These are phyloP conservation scores for Eudorcas thomsonii DNA, from an alignment of 2,113 vertebrate species.

Conservation along the genomic window DNA sequence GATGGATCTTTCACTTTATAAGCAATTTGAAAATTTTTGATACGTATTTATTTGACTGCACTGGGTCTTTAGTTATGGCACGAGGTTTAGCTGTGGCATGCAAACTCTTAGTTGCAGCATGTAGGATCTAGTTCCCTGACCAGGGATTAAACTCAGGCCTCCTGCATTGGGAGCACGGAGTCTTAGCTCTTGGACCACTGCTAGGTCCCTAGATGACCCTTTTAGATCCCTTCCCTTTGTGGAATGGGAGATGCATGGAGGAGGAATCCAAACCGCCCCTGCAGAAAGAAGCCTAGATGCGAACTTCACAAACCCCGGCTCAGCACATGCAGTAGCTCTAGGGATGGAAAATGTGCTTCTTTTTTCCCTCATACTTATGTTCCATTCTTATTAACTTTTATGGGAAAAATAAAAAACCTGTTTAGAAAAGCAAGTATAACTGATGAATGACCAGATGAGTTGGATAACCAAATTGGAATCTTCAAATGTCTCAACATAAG, in stretches of 20 bases:
- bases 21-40: neutral
- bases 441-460: neutral
- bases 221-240: neutral
- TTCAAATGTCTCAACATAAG: neutral
- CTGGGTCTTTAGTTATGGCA: neutral
- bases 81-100: neutral
- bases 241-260: neutral
- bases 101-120: neutral
- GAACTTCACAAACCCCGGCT: neutral
- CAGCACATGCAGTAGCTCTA: neutral
- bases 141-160: neutral
- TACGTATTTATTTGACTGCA: neutral
- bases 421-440: slow-evolving; percentile 9
- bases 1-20: neutral
- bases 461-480: neutral
- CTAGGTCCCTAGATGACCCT: neutral
- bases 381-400: neutral
- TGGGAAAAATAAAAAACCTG: neutral
- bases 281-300: neutral
- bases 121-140: neutral
- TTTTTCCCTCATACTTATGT: neutral
- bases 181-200: neutral
- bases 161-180: neutral
- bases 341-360: neutral
- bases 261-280: neutral